Evolutionary conservation across 2,113 vertebrate genomes (phyloP).

Genomic region (Galeopterus variegatus): DNA sequence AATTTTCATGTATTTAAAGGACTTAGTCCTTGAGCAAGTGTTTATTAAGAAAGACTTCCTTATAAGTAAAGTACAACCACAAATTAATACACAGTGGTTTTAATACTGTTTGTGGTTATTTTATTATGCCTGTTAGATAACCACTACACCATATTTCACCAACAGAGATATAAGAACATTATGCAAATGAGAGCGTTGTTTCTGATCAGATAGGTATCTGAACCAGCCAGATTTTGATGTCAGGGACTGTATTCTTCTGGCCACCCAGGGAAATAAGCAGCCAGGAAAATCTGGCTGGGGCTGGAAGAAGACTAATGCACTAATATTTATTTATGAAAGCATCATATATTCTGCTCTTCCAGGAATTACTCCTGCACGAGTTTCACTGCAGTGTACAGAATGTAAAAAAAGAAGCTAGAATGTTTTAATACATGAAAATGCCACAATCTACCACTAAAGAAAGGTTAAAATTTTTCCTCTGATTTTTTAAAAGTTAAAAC

Average conservation of each 20-base stretch:
- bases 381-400: conserved; percentile 1
- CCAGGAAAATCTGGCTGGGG: conserved; percentile 74
- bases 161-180: conserved; percentile 74
- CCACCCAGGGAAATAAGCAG: conserved; percentile 72
- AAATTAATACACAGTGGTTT: conserved; percentile 73
- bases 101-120: conserved; percentile 76
- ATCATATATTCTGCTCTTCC: conserved; percentile 64
- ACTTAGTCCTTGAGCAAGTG: conserved; percentile 66
- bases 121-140: conserved; percentile 72
- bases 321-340: conserved; percentile 81
- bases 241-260: conserved; percentile 64
- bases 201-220: conserved; percentile 66
- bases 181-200: conserved; percentile 73
- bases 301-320: conserved; percentile 74
- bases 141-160: conserved; percentile 78
- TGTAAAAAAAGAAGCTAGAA: conserved; percentile 24
- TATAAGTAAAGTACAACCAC: conserved; percentile 77
- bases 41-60: conserved; percentile 75
- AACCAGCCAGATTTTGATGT: conserved; percentile 70
- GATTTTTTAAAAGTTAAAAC: conserved; percentile 18
- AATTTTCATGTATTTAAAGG: conserved; percentile 74
- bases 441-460: neutral
- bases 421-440: neutral
- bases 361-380: conserved; percentile 50
- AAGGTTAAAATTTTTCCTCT: neutral